Base-by-base conservation (phyloP, 2,797 vertebrate genomes). In the Hippocampus kuda region DNA sequence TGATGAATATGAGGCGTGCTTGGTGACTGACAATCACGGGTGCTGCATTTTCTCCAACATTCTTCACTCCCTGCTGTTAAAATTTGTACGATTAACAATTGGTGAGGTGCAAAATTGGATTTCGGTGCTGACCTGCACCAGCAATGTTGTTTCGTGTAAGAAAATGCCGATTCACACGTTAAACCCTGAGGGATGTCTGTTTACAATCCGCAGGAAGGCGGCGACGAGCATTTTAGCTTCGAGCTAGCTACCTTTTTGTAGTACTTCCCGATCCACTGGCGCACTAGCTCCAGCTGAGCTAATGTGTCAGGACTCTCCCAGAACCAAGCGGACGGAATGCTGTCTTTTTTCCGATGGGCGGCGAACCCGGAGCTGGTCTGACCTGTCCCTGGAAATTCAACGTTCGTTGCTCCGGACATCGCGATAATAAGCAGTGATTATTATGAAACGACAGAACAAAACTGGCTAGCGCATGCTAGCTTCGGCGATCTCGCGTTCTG, bases 281-380 rank as follows among this genome's bases (percentile, higher is more conserved):
- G 92, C 80, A 94, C 92, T 64, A 88, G 82, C 76, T 98, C 95
- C 87, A 98, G 86, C 84, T 95, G 94, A 46, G 92, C 87, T 78
- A 93, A 87, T 20, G 93, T 95, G 60, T 98, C 95, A 11, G 92
- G 84, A 72, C 92, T 93, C 87, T 98, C 96, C 94, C 95, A 97
- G 72, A 93, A 94, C 87, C 91, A 89, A 30, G 86, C 85, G 20
- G 91, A 89, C 9, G 94, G 93, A n/a, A 90, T 93, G 12, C 94
- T 93, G 74, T 98, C 94, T 83, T 93, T 95, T 83, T 90, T 93
- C 51, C 92, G 88, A 38, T 90, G 87, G 22, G 83, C 68, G 0
- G 82, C 64, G 8, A 86, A 70, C 49, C 80, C 60, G 30, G 83
- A 65, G 65, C 70, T n/a, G 64, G 74, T 22, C 68, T 88, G 78